phyloP scores from a whole-genome alignment of 2,113 vertebrate species.

The Phylloscopus trochiloides region DNA sequence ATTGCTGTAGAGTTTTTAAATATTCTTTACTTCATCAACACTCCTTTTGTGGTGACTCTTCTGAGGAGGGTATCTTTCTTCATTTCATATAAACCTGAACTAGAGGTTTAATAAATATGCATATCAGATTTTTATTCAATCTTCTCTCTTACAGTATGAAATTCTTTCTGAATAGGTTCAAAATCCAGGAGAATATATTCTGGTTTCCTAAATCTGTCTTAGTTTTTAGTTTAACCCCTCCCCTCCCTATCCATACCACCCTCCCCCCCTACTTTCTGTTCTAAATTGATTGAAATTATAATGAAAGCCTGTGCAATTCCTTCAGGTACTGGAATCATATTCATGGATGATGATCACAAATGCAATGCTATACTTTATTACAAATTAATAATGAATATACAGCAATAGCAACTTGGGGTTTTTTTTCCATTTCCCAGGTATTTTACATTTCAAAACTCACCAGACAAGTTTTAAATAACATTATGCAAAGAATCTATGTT shows the following conservation, averaged over 20 bases:
- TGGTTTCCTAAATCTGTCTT: not conserved
- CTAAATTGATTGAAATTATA: not conserved
- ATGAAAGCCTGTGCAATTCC: not conserved
- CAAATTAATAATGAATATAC: not conserved
- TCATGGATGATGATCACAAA: not conserved
- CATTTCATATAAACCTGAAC: not conserved
- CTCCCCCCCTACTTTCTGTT: not conserved
- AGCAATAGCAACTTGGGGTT: not conserved
- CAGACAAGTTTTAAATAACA: not conserved
- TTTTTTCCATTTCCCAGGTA: not conserved
- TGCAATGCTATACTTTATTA: not conserved
- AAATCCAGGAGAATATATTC: not conserved
- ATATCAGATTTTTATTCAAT: not conserved
- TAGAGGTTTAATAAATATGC: not conserved
- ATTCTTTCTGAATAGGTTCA: not conserved
- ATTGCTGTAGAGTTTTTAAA: not conserved
- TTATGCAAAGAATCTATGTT: not conserved
- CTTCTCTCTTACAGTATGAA: not conserved
- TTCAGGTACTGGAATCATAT: not conserved
- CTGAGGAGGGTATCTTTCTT: fast-evolving
- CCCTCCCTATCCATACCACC: too few relatives aligned
- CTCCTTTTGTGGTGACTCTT: not conserved
- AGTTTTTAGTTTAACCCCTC: not conserved
- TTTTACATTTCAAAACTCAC: not conserved
- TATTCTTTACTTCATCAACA: not conserved